Percentiles rank a stretch among this genome's conserved stretches.
phyloP scores from a whole-genome alignment of 2,888 invertebrate species.

The Brassicogethes aeneus region DNA sequence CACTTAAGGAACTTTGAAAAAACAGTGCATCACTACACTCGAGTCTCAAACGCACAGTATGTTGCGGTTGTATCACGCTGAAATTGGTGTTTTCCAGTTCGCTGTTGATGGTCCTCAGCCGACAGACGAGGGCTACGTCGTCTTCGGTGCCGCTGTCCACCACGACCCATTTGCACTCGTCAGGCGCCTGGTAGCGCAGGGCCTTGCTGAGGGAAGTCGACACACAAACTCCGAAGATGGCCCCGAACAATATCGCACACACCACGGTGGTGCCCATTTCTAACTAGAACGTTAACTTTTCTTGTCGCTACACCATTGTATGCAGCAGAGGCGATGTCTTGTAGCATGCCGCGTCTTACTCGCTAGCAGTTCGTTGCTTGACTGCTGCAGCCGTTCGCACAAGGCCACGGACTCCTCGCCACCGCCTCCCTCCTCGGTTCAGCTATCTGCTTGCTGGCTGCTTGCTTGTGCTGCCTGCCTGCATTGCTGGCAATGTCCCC shows the following conservation, averaged over 20 bases:
- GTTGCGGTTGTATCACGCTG: slow-evolving; percentile 74
- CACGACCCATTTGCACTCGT: slow-evolving; percentile 73
- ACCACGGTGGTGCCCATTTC: slow-evolving; percentile 46
- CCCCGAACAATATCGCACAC: slow-evolving; percentile 50
- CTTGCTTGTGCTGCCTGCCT: slow-evolving; percentile 19
- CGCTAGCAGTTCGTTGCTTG: slow-evolving; percentile 51
- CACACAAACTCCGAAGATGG: slow-evolving; percentile 48
- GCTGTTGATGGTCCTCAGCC: slow-evolving; percentile 69
- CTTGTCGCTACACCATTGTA: slow-evolving; percentile 32
- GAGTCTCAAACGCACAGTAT: slow-evolving; percentile 64
- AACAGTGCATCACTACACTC: slow-evolving; percentile 75
- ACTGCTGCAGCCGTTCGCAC: slow-evolving; percentile 42
- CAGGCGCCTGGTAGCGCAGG: slow-evolving; percentile 65
- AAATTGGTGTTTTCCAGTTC: slow-evolving; percentile 75
- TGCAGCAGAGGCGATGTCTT: slow-evolving; percentile 23
- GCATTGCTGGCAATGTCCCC: slow-evolving; percentile 23
- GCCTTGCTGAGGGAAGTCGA: slow-evolving; percentile 54
- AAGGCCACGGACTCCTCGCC: slow-evolving; percentile 41
- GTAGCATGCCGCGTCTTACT: slow-evolving; percentile 44
- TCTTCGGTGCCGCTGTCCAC: slow-evolving; percentile 55
- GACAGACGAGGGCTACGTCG: slow-evolving; percentile 63
- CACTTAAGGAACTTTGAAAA: slow-evolving; percentile 69
- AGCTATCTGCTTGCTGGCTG: slow-evolving; percentile 19
- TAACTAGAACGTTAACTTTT: slow-evolving; percentile 12
- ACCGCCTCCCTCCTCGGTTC: slow-evolving; percentile 23